Percentiles rank a stretch among this genome's conserved stretches.
phyloP scores from a whole-genome alignment of 2,113 vertebrate species.

The Ciconia maguari region DNA sequence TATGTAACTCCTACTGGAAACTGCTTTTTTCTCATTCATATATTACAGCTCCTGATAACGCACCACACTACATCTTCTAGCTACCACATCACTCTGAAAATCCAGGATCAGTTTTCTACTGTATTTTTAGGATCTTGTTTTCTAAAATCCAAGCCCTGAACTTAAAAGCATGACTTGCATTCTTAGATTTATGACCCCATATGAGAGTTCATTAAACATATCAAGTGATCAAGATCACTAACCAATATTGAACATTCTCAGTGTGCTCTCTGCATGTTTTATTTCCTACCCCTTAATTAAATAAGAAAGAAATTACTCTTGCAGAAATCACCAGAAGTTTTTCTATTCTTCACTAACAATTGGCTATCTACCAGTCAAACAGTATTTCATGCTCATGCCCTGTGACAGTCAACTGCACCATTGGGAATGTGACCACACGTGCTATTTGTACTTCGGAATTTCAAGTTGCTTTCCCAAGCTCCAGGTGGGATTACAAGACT shows the following conservation, averaged over 20 bases:
- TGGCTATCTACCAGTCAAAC: not conserved
- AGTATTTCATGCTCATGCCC: not conserved
- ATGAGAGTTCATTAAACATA: not conserved
- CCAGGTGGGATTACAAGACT: not conserved
- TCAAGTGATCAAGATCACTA: not conserved
- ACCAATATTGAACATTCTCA: not conserved
- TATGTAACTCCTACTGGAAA: not conserved
- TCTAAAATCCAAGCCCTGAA: not conserved
- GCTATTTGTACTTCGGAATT: not conserved
- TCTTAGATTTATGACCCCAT: not conserved
- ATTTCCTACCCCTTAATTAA: not conserved
- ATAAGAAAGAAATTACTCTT: not conserved
- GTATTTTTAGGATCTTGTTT: not conserved
- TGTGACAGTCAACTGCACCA: not conserved
- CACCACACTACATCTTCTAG: not conserved
- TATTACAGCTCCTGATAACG: not conserved
- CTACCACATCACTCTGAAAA: not conserved
- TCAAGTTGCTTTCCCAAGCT: not conserved
- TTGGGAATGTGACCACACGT: not conserved
- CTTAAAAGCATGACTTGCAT: not conserved
- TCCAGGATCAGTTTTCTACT: not conserved
- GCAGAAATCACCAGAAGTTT: not conserved
- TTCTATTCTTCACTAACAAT: not conserved
- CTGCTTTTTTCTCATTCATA: accelerated
- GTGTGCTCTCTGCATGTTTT: not conserved